Percentiles rank a stretch among this genome's conserved stretches.
phyloP scores from a whole-genome alignment of 2,888 invertebrate species.

The Mactromeris polynyma region DNA sequence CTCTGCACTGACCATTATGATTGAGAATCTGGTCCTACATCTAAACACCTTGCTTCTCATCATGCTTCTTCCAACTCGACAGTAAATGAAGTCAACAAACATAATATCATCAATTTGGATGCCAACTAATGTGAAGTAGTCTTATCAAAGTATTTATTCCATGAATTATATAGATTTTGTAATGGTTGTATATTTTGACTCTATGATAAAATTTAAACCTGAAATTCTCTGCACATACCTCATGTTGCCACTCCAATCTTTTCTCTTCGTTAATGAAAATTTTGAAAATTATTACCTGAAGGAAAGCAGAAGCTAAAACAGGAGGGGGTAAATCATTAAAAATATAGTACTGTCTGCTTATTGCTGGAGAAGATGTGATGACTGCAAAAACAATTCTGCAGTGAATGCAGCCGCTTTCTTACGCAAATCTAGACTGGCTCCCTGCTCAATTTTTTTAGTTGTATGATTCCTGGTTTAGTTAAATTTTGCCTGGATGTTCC shows the following conservation, averaged over 20 bases:
- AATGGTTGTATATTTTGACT: background rate
- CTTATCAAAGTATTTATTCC: background rate
- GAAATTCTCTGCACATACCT: background rate
- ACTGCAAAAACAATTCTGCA: background rate
- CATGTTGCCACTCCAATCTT: background rate
- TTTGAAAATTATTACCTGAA: constrained; percentile 8
- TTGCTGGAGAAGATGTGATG: background rate
- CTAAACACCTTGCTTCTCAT: no score
- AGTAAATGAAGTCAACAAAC: no score
- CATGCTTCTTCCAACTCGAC: no score
- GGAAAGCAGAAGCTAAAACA: background rate
- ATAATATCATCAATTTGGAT: background rate
- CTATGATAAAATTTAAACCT: background rate
- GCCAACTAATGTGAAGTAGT: background rate
- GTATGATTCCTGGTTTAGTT: no score
- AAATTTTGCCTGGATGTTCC: no score
- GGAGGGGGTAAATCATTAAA: constrained; percentile 7
- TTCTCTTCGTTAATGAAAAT: background rate
- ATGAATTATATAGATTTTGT: background rate
- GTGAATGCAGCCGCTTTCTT: background rate
- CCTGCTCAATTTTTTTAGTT: background rate
- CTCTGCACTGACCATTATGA: no score
- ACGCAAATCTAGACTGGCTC: constrained; percentile 5
- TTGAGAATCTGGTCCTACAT: no score
- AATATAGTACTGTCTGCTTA: background rate